phyloP scores from a whole-genome alignment of 2,113 vertebrate species.

The Nannobrachium achirus region DNA sequence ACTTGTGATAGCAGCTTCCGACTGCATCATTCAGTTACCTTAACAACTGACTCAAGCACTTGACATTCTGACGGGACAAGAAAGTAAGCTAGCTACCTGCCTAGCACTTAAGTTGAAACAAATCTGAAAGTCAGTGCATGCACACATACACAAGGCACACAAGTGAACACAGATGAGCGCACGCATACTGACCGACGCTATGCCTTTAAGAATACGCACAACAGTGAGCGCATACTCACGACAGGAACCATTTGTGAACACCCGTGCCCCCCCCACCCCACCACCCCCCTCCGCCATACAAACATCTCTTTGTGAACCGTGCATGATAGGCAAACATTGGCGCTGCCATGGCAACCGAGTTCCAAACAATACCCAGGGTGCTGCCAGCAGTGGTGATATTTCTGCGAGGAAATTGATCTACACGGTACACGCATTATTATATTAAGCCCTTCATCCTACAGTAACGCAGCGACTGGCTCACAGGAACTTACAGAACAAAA shows the following conservation, averaged over 20 bases:
- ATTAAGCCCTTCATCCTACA: constrained; percentile 8
- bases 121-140: too few relatives aligned
- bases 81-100: not conserved
- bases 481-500: not conserved
- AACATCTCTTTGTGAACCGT: constrained; percentile 56
- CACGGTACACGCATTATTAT: constrained; percentile 30
- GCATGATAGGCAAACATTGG: constrained; percentile 56
- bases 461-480: not conserved
- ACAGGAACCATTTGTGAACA: not conserved
- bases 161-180: not conserved
- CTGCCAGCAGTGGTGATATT: constrained; percentile 48
- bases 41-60: not conserved
- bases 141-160: not conserved
- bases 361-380: constrained; percentile 52
- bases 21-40: not conserved
- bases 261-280: not conserved
- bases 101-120: not conserved
- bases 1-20: not conserved
- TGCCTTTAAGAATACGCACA: not conserved
- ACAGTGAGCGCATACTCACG: not conserved
- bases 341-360: constrained; percentile 60
- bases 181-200: not conserved
- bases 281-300: constrained; percentile 25
- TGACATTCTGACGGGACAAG: not conserved
- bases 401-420: constrained; percentile 52